phyloP scores from a whole-genome alignment of 2,888 invertebrate species.

The Tubulanus polymorphus region DNA sequence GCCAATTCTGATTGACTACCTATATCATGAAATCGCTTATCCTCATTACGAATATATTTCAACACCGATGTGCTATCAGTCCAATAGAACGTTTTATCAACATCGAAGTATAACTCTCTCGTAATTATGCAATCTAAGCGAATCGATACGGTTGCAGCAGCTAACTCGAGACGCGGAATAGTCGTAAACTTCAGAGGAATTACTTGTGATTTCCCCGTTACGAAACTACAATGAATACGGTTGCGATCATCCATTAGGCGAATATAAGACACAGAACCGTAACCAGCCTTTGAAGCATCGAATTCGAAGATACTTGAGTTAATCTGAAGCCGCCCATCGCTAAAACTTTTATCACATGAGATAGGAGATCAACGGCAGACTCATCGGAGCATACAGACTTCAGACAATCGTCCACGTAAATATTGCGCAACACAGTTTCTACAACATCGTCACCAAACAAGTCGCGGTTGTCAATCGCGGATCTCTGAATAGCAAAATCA shows the following conservation, averaged over 20 bases:
- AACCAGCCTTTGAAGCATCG: constrained; percentile 7
- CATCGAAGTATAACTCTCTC: neutral
- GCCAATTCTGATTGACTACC: too few species aligned
- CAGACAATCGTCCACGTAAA: constrained; percentile 2
- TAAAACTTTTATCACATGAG: neutral
- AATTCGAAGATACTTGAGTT: too few species aligned
- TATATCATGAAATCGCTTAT: constrained; percentile 3
- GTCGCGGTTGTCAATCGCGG: neutral
- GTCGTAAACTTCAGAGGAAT: constrained; percentile 4
- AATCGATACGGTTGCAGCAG: constrained; percentile 9
- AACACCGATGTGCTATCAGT: constrained; percentile 5
- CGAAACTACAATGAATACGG: constrained; percentile 2
- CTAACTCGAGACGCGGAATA: constrained; percentile 5
- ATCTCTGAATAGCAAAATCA: neutral
- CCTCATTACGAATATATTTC: constrained; percentile 4
- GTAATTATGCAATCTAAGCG: neutral
- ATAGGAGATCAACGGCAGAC: neutral
- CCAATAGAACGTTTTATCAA: constrained; percentile 4
- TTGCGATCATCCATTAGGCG: neutral
- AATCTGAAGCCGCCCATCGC: too few species aligned
- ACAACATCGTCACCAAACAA: neutral
- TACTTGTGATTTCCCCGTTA: constrained; percentile 5
- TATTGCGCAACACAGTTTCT: neutral
- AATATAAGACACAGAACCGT: constrained; percentile 2
- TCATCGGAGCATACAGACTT: neutral